Conservation (phyloP, 2,888 invertebrate species). For the Antitype chi region DNA sequence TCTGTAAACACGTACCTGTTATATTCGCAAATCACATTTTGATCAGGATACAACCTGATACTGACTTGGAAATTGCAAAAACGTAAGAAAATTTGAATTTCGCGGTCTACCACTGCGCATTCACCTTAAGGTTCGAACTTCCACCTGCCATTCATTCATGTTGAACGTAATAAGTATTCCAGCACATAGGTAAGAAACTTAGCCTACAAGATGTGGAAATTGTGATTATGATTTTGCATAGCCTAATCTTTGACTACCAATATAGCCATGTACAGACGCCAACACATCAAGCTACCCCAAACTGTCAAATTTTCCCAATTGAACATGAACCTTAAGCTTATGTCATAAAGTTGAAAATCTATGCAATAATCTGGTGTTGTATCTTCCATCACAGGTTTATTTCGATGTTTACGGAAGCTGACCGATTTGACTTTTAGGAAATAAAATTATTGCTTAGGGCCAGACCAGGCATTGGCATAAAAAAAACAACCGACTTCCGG, state of each 20-base stretch:
- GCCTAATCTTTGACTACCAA: background rate
- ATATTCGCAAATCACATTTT: too few relatives aligned
- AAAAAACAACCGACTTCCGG: too few relatives aligned
- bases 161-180: background rate
- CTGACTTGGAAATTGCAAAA: too few relatives aligned
- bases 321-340: too few relatives aligned
- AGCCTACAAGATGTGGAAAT: background rate
- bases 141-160: background rate
- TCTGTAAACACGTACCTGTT: too few relatives aligned
- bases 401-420: background rate
- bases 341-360: too few relatives aligned
- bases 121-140: background rate
- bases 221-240: background rate
- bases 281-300: too few relatives aligned
- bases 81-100: too few relatives aligned
- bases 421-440: background rate
- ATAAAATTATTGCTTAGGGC: background rate
- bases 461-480: background rate
- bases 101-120: too few relatives aligned
- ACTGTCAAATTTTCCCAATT: too few relatives aligned
- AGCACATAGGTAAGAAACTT: background rate
- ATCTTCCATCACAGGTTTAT: background rate
- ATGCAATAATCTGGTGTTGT: background rate
- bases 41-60: too few relatives aligned
- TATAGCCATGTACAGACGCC: background rate